phyloP scores from a whole-genome alignment of 2,113 vertebrate species.

The Ictidomys tridecemlineatus region DNA sequence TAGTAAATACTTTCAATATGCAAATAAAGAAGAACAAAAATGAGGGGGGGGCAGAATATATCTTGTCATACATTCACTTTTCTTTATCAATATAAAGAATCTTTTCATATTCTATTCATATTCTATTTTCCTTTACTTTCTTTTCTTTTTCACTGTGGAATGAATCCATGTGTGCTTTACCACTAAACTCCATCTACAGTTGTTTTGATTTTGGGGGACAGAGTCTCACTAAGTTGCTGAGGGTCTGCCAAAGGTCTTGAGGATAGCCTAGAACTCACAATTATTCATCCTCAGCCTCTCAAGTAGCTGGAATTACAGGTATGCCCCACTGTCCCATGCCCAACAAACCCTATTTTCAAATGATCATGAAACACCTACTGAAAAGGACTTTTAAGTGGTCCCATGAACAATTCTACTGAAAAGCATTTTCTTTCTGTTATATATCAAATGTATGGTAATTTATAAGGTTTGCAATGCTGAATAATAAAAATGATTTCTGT shows the following conservation, averaged over 20 bases:
- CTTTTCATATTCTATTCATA: too few relatives aligned
- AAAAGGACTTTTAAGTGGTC: neutral
- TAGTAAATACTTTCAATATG: neutral
- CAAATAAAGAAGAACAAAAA: neutral
- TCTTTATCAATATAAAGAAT: neutral
- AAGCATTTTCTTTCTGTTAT: neutral
- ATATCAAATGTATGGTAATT: rapidly evolving
- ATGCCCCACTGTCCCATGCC: too few relatives aligned
- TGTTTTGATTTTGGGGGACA: too few relatives aligned
- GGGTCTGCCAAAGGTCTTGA: too few relatives aligned
- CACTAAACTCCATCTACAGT: neutral
- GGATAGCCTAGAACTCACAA: too few relatives aligned
- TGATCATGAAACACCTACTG: neutral
- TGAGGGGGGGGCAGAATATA: neutral
- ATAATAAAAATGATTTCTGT: neutral
- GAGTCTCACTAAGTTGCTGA: too few relatives aligned
- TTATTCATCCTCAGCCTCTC: too few relatives aligned
- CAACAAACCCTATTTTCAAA: too few relatives aligned
- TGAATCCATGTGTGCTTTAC: too few relatives aligned
- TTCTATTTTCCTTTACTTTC: neutral
- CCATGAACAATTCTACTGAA: neutral
- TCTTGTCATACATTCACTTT: too few relatives aligned
- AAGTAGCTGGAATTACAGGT: too few relatives aligned
- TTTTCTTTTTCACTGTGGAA: too few relatives aligned
- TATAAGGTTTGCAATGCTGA: neutral